Conservation (phyloP, 2,797 vertebrate genomes). For the Notoglanidium macrostoma region DNA sequence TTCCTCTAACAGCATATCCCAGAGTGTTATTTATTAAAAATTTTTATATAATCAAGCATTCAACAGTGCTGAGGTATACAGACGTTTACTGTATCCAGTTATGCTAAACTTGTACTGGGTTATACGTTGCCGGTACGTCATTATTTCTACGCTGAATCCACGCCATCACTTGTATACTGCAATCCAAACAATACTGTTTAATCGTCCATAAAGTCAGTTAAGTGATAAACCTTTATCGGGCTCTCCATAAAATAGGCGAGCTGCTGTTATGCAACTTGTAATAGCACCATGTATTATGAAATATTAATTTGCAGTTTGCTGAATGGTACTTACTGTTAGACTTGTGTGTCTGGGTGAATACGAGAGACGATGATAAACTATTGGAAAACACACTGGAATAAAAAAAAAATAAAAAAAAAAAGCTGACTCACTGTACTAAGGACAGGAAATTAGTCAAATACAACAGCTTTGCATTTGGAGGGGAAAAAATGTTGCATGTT, state of each 20-base stretch:
- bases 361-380: slow-evolving; percentile 17
- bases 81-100: neutral
- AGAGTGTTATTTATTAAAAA: neutral
- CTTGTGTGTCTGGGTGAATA: neutral
- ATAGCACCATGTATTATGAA: slow-evolving; percentile 14
- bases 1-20: neutral
- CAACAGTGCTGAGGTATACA: neutral
- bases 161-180: neutral
- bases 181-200: neutral
- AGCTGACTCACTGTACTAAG: neutral
- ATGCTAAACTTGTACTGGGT: neutral
- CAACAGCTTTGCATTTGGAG: neutral
- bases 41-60: neutral
- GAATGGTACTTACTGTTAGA: slow-evolving; percentile 6
- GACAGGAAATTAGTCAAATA: neutral
- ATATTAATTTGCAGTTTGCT: slow-evolving; percentile 21
- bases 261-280: slow-evolving; percentile 7
- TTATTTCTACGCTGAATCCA: neutral
- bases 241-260: neutral
- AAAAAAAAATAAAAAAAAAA: neutral
- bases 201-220: neutral
- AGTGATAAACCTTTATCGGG: slow-evolving; percentile 4
- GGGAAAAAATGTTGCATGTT: neutral
- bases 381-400: neutral
- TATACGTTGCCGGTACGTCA: neutral